A percentile compares a stretch with the other conserved stretches of the same genome.
phyloP scores from a whole-genome alignment of 2,113 vertebrate species.

The Propithecus coquereli region DNA sequence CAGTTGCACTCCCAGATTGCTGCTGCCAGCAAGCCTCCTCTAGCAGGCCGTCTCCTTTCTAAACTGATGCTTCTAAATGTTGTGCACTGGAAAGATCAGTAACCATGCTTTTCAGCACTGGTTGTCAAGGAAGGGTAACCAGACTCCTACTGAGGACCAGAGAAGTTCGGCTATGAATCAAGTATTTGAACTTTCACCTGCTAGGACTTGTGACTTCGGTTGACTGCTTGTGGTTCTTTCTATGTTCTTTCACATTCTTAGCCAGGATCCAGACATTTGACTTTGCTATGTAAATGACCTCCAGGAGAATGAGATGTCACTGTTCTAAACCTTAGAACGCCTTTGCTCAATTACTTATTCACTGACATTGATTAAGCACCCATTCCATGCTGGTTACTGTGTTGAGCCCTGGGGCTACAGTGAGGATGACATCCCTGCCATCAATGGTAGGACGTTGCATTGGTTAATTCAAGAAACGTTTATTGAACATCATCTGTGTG shows the following conservation, averaged over 20 bases:
- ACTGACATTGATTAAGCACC: background rate
- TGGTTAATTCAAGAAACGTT: background rate
- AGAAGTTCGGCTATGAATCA: background rate
- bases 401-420: background rate
- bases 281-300: background rate
- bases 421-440: background rate
- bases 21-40: background rate
- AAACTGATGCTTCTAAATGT: background rate
- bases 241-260: background rate
- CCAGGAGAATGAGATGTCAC: background rate
- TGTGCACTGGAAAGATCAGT: background rate
- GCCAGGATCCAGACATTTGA: background rate
- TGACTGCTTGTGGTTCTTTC: background rate
- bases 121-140: background rate
- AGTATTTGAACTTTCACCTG: background rate
- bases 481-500: background rate
- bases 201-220: background rate
- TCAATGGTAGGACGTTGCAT: background rate
- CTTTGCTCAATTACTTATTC: background rate
- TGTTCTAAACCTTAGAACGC: background rate
- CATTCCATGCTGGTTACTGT: background rate
- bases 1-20: background rate
- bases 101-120: background rate
- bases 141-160: background rate
- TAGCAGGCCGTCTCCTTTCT: background rate